phyloP scores from a whole-genome alignment of 2,797 vertebrate genomes.

The Epinephelus awoara region DNA sequence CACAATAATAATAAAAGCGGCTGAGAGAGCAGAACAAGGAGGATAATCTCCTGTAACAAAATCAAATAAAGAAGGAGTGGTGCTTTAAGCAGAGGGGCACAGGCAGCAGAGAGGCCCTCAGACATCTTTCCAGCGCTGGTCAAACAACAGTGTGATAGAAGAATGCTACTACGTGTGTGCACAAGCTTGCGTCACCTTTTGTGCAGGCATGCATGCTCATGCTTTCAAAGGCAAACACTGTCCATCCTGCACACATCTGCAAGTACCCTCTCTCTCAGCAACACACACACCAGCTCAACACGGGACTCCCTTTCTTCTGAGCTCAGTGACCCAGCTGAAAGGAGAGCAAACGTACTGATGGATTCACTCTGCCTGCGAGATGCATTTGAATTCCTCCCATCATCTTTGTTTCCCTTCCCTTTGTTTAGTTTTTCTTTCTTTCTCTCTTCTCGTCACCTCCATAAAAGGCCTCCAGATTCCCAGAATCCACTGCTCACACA shows the following conservation, averaged over 20 bases:
- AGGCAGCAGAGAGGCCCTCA: slow-evolving; percentile 30
- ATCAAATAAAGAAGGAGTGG: slow-evolving; percentile 25
- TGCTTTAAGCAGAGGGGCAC: slow-evolving; percentile 23
- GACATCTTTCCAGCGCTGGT: slow-evolving; percentile 36
- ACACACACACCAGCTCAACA: slow-evolving; percentile 41
- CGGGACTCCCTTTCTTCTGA: slow-evolving; percentile 50
- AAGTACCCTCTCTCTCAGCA: slow-evolving; percentile 28
- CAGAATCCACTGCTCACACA: slow-evolving; percentile 66
- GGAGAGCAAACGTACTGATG: slow-evolving; percentile 79
- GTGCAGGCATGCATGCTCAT: slow-evolving; percentile 65
- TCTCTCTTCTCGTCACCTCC: slow-evolving; percentile 42
- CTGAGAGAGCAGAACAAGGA: background rate
- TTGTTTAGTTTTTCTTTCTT: slow-evolving; percentile 55
- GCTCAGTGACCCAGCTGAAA: slow-evolving; percentile 78
- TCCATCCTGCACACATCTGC: slow-evolving; percentile 62
- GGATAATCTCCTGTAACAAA: slow-evolving; percentile 22
- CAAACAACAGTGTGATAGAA: slow-evolving; percentile 46
- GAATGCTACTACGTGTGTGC: slow-evolving; percentile 47
- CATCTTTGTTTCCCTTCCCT: slow-evolving; percentile 64
- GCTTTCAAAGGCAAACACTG: slow-evolving; percentile 62
- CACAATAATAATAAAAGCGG: background rate
- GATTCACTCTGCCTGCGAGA: slow-evolving; percentile 74
- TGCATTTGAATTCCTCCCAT: slow-evolving; percentile 65
- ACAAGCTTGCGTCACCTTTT: slow-evolving; percentile 70
- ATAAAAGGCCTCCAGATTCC: slow-evolving; percentile 56